phyloP scores from a whole-genome alignment of 2,888 invertebrate genomes.

The Elegia similella region DNA sequence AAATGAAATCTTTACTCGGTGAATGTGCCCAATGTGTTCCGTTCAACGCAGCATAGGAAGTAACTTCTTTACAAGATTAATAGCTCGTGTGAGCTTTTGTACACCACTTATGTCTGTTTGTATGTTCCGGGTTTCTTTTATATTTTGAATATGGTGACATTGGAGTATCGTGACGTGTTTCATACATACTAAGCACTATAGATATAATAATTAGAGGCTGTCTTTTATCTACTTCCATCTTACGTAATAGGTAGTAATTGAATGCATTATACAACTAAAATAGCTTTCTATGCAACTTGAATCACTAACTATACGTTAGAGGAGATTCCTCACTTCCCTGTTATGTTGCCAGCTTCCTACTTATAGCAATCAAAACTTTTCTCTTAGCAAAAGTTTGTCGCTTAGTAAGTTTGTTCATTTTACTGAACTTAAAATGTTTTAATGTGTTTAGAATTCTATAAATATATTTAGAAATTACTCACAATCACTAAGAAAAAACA shows the following conservation, averaged over 20 bases:
- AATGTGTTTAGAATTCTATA: too few relatives aligned
- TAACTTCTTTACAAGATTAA: constrained; percentile 1
- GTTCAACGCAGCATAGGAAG: not conserved
- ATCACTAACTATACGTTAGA: constrained; percentile 1
- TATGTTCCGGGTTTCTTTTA: constrained; percentile 8
- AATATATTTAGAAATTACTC: too few relatives aligned
- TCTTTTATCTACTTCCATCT: constrained; percentile 4
- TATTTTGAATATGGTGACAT: not conserved
- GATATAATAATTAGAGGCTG: not conserved
- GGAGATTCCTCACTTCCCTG: not conserved
- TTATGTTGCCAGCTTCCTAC: not conserved
- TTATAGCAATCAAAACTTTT: too few relatives aligned
- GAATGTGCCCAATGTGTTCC: not conserved
- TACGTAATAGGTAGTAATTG: constrained; percentile 6
- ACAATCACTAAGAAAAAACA: too few relatives aligned
- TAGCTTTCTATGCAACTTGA: constrained; percentile 1
- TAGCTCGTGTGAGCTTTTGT: not conserved
- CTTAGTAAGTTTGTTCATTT: too few relatives aligned
- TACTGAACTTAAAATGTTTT: too few relatives aligned
- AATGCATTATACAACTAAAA: constrained; percentile 8
- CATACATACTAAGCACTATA: not conserved
- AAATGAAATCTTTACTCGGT: too few relatives aligned
- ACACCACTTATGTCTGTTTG: not conserved
- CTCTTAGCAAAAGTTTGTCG: too few relatives aligned
- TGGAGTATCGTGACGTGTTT: constrained; percentile 4